Percentiles rank a stretch among this genome's conserved stretches.
Evolutionary conservation across 2,888 invertebrate species (phyloP).

Genomic region (Pimpla rufipes): DNA sequence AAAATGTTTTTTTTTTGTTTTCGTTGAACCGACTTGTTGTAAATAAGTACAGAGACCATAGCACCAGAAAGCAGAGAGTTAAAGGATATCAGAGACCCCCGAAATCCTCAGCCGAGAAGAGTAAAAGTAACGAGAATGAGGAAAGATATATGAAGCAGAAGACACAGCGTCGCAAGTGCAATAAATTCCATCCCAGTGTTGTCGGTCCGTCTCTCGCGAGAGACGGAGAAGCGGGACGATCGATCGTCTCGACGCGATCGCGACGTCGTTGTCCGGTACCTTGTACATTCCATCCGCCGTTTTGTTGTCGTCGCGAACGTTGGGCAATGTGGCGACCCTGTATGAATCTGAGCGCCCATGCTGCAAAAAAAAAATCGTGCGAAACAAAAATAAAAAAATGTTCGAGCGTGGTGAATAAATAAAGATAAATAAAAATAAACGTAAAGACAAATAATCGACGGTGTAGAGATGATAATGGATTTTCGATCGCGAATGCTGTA

Average conservation of each 20-base stretch:
- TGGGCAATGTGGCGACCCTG: slow-evolving; percentile 97
- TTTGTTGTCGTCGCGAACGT: slow-evolving; percentile 97
- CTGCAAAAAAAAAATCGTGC: slow-evolving; percentile 87
- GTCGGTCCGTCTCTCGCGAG: slow-evolving; percentile 27
- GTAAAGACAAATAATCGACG: slow-evolving; percentile 15
- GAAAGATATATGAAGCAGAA: slow-evolving; percentile 16
- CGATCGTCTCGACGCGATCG: slow-evolving; percentile 17
- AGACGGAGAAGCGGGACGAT: slow-evolving; percentile 15
- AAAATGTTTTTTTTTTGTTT: not conserved
- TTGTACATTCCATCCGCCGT: slow-evolving; percentile 97
- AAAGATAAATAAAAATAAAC: slow-evolving; percentile 61
- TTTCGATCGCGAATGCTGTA: not conserved
- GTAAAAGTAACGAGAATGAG: not conserved
- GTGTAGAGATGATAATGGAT: slow-evolving; percentile 14
- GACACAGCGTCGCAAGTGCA: slow-evolving; percentile 28
- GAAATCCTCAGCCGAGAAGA: not conserved
- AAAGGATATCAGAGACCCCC: not conserved
- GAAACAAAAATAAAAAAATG: slow-evolving; percentile 73
- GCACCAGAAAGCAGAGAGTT: not conserved
- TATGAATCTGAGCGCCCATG: slow-evolving; percentile 98
- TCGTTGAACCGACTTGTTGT: slow-evolving; percentile 14
- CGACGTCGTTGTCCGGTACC: slow-evolving; percentile 87
- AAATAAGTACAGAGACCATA: slow-evolving; percentile 41
- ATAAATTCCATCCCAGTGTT: slow-evolving; percentile 54
- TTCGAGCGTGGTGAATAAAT: slow-evolving; percentile 61